A percentile compares a stretch with the other conserved stretches of the same genome.
Evolutionary conservation across 2,113 vertebrate species (phyloP).

Genomic region (Proterorhinus semilunaris): DNA sequence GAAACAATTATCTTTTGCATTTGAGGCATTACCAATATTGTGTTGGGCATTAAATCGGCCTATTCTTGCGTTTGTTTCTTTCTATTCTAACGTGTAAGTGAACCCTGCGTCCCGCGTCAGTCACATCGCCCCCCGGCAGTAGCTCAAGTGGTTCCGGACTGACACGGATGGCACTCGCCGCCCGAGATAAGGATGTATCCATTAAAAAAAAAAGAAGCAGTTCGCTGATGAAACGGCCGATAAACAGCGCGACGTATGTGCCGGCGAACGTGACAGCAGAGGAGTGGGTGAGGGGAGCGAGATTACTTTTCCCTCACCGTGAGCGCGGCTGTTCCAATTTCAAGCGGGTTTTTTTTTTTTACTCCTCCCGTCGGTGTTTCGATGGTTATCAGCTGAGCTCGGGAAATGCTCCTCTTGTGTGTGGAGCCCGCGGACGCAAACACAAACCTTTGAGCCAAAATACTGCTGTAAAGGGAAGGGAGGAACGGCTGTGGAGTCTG

Average conservation of each 20-base stretch:
- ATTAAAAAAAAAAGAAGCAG: conserved; percentile 58
- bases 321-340: conserved; percentile 70
- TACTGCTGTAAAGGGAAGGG: conserved; percentile 13
- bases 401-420: conserved; percentile 54
- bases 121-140: conserved; percentile 16
- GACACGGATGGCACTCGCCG: conserved; percentile 53
- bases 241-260: conserved; percentile 67
- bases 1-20: too few species aligned
- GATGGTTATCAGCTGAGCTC: conserved; percentile 73
- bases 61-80: background rate
- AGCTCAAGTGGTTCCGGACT: conserved; percentile 46
- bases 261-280: conserved; percentile 53
- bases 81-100: background rate
- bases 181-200: conserved; percentile 65
- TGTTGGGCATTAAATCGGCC: too few species aligned
- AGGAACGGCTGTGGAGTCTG: conserved; percentile 5
- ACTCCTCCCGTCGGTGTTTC: conserved; percentile 55
- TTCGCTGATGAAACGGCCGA: conserved; percentile 60
- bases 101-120: conserved; percentile 15
- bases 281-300: background rate
- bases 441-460: conserved; percentile 45
- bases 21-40: too few species aligned
- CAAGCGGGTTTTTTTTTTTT: conserved; percentile 14
- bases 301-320: conserved; percentile 65
- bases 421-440: conserved; percentile 25